These are phyloP conservation scores for Notarius quadriscutis DNA, from an alignment of 2,113 vertebrate species.

Conservation along the genomic window DNA sequence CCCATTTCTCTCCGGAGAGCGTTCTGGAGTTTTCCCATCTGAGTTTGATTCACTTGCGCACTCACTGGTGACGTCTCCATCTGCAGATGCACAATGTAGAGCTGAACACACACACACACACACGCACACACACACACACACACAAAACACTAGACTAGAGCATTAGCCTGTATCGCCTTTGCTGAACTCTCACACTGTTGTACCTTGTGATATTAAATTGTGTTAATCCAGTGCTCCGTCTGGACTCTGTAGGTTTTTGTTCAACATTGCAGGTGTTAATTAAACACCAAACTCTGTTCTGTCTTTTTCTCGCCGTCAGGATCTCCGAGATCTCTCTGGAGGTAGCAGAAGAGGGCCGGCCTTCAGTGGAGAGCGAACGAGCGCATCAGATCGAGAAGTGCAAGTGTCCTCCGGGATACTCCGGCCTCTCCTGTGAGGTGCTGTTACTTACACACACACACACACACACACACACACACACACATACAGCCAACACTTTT, in stretches of 20 bases:
- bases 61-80: constrained; percentile 23
- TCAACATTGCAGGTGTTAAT: background rate
- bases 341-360: constrained; percentile 78
- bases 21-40: background rate
- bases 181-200: background rate
- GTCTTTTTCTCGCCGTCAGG: constrained; percentile 63
- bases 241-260: background rate
- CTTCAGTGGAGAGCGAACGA: constrained; percentile 72
- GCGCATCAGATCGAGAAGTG: constrained; percentile 88
- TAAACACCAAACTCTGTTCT: background rate
- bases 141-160: background rate
- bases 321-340: constrained; percentile 95
- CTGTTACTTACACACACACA: constrained; percentile 13
- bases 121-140: constrained; percentile 10
- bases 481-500: background rate
- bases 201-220: background rate
- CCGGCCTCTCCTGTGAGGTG: constrained; percentile 96
- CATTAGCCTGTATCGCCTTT: background rate
- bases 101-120: constrained; percentile 6
- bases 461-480: background rate
- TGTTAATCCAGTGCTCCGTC: background rate
- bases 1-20: background rate
- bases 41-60: background rate
- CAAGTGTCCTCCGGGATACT: constrained; percentile 86
- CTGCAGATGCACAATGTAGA: background rate